These are phyloP conservation scores for Onychomys torridus DNA, from an alignment of 2,797 vertebrate genomes.

Conservation along the genomic window DNA sequence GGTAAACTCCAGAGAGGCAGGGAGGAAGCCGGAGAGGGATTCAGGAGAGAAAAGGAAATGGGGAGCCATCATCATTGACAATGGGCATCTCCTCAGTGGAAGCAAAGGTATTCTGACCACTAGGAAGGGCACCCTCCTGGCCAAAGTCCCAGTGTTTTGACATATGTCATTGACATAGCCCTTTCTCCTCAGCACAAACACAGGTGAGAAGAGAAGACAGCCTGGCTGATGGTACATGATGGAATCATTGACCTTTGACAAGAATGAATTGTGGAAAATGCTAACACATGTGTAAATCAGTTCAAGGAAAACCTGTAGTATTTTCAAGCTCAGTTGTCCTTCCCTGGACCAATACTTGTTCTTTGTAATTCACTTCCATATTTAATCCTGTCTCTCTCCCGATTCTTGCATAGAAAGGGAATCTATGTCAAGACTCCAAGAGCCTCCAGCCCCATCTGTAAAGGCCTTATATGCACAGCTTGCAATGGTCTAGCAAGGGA, in stretches of 20 bases:
- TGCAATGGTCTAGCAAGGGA: neutral
- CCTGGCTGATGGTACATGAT: neutral
- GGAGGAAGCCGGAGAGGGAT: neutral
- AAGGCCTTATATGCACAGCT: neutral
- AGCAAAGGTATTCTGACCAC: neutral
- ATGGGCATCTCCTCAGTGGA: neutral
- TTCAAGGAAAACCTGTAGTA: neutral
- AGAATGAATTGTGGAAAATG: neutral
- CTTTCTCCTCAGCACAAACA: neutral
- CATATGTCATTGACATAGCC: neutral
- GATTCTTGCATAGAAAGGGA: neutral
- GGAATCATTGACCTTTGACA: neutral
- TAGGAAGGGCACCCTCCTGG: neutral
- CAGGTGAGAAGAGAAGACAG: neutral
- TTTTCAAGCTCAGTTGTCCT: neutral
- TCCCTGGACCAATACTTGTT: neutral
- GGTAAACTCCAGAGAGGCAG: neutral
- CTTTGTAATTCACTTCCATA: neutral
- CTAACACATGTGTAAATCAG: neutral
- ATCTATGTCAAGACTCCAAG: neutral
- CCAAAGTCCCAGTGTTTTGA: neutral
- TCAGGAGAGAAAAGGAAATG: neutral
- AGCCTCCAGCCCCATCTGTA: neutral
- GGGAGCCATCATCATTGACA: neutral
- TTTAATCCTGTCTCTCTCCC: neutral